Evolutionary conservation across 2,888 invertebrate species (phyloP).

Genomic region (Lissocephala sabroskyi): DNA sequence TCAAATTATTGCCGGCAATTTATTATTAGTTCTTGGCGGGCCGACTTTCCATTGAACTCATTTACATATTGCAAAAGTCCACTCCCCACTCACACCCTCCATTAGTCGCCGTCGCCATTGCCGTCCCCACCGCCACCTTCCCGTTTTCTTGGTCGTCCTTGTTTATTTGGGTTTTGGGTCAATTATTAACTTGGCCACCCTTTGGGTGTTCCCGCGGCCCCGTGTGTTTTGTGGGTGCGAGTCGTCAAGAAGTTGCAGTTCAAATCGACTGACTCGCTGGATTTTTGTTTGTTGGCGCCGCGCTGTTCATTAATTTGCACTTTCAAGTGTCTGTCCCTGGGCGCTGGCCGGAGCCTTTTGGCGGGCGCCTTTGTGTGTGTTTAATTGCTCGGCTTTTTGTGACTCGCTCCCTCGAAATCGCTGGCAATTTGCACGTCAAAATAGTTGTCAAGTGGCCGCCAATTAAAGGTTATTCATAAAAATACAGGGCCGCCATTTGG

Average conservation of each 20-base stretch:
- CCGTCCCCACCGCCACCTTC: constrained; percentile 16
- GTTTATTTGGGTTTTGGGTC: constrained; percentile 16
- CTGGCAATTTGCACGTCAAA: constrained; percentile 48
- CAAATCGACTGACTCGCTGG: too few relatives aligned
- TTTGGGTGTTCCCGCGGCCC: too few relatives aligned
- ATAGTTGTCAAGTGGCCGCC: constrained; percentile 32
- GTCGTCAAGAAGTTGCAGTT: too few relatives aligned
- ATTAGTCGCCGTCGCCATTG: constrained; percentile 4
- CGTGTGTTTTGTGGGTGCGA: neutral
- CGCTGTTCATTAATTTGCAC: constrained; percentile 53
- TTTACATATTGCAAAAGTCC: constrained; percentile 55
- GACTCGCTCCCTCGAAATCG: too few relatives aligned
- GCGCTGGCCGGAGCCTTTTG: constrained; percentile 20
- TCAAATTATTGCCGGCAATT: too few relatives aligned
- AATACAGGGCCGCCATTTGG: neutral
- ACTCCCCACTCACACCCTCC: constrained; percentile 17
- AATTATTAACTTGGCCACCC: too few relatives aligned
- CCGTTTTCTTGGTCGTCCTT: constrained; percentile 6
- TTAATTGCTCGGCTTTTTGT: constrained; percentile 34
- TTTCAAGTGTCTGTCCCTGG: too few relatives aligned
- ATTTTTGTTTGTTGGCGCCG: constrained; percentile 24
- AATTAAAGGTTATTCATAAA: constrained; percentile 37
- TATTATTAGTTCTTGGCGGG: constrained; percentile 52
- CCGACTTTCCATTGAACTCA: constrained; percentile 62
- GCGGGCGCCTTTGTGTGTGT: constrained; percentile 18